A percentile compares a stretch with the other conserved stretches of the same genome.
Conservation (phyloP, 2,113 vertebrate genomes). For the Ciconia maguari region DNA sequence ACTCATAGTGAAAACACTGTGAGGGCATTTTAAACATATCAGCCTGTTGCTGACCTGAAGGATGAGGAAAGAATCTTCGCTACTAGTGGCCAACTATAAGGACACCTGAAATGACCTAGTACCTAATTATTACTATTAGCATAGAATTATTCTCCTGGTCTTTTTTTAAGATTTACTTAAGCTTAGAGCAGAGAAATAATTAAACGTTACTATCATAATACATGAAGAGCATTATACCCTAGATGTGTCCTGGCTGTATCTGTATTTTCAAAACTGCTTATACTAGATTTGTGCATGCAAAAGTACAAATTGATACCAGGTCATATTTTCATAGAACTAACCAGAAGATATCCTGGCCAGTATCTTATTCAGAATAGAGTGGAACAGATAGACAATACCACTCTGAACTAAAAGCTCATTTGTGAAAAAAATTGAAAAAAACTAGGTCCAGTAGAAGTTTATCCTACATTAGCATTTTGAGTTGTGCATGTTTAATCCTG, state of each 20-base stretch:
- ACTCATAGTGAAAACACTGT: not conserved
- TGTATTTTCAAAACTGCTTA: not conserved
- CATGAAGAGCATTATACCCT: not conserved
- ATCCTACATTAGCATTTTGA: not conserved
- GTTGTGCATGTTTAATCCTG: not conserved
- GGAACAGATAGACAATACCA: not conserved
- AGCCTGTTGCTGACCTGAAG: not conserved
- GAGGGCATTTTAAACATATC: not conserved
- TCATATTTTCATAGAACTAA: not conserved
- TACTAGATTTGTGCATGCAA: not conserved
- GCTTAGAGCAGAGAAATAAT: not conserved
- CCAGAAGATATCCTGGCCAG: not conserved
- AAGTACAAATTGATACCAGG: not conserved
- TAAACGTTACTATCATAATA: not conserved
- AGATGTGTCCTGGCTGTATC: not conserved
- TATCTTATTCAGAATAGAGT: not conserved
- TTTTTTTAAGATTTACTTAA: not conserved
- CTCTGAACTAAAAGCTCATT: not conserved
- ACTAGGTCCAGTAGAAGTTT: not conserved
- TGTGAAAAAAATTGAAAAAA: not conserved
- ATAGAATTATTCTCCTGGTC: not conserved
- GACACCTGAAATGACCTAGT: not conserved
- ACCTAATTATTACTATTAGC: not conserved
- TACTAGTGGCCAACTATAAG: not conserved
- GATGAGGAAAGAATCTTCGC: not conserved